Evolutionary conservation across 2,797 vertebrate species (phyloP).

Genomic region (Neosilurus hyrtlii): DNA sequence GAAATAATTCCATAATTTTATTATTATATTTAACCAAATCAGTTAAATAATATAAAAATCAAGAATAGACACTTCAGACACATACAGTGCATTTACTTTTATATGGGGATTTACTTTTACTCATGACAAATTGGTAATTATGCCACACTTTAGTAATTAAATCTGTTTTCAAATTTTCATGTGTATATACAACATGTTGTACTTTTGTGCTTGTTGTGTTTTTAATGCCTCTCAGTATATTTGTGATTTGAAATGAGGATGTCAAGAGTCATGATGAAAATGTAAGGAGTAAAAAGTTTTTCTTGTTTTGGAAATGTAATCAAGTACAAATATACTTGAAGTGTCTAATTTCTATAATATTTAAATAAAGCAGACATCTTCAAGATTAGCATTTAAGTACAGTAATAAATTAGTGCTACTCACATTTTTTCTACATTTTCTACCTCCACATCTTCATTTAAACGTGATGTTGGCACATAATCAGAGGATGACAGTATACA

Average conservation of each 20-base stretch:
- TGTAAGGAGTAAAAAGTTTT: not conserved
- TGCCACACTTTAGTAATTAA: no score
- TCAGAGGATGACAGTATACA: not conserved
- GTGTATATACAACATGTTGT: no score
- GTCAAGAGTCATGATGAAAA: not conserved
- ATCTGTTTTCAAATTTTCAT: no score
- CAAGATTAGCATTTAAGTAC: not conserved
- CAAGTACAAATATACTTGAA: not conserved
- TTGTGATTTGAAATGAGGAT: not conserved
- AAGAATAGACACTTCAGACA: no score
- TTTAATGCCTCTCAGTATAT: no score
- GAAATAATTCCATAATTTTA: no score
- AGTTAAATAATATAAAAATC: no score
- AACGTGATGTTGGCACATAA: not conserved
- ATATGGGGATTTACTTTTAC: no score
- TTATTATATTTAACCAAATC: no score
- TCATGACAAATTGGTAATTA: no score
- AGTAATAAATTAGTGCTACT: not conserved
- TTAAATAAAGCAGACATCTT: not conserved
- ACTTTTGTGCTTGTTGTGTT: no score
- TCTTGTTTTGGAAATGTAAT: not conserved
- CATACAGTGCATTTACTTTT: no score
- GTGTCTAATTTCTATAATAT: not conserved
- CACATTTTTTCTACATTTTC: not conserved
- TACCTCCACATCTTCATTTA: not conserved